Conservation (phyloP, 2,888 invertebrate genomes). For the Spialia ferax region DNA sequence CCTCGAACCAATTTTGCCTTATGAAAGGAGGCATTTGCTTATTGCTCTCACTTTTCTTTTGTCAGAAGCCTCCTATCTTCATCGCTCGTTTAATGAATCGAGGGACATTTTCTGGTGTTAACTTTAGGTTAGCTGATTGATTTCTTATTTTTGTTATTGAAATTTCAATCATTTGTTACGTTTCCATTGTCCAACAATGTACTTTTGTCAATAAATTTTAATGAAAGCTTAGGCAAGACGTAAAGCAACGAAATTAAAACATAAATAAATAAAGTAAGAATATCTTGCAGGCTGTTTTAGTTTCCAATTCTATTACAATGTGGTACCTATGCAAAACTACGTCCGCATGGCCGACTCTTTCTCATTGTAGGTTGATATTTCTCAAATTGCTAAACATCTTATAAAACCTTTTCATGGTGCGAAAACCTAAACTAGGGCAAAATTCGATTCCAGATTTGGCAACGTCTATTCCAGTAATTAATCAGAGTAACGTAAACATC, state of each 20-base stretch:
- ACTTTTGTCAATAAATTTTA: too few species aligned
- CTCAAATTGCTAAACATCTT: too few species aligned
- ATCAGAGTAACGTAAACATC: constrained; percentile 27
- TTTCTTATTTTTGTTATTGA: constrained; percentile 3
- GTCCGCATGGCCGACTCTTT: too few species aligned
- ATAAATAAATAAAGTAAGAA: too few species aligned
- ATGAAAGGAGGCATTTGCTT: constrained; percentile 82
- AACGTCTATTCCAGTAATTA: constrained; percentile 13
- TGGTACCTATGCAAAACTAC: too few species aligned
- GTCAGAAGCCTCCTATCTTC: constrained; percentile 67
- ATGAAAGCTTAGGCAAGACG: too few species aligned
- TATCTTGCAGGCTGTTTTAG: not conserved
- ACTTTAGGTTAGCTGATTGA: constrained; percentile 11
- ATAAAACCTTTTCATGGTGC: too few species aligned
- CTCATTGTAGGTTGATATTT: too few species aligned
- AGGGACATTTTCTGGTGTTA: constrained; percentile 1
- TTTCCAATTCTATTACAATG: not conserved
- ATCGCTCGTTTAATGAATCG: constrained; percentile 34
- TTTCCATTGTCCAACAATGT: too few species aligned
- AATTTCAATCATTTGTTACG: not conserved
- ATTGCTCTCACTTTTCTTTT: constrained; percentile 77
- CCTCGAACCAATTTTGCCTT: constrained; percentile 77
- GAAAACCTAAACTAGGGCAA: constrained; percentile 5
- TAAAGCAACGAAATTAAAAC: too few species aligned
- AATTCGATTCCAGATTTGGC: constrained; percentile 11